Evolutionary conservation across 2,113 vertebrate species (phyloP).

Genomic region (Callorhinus ursinus): DNA sequence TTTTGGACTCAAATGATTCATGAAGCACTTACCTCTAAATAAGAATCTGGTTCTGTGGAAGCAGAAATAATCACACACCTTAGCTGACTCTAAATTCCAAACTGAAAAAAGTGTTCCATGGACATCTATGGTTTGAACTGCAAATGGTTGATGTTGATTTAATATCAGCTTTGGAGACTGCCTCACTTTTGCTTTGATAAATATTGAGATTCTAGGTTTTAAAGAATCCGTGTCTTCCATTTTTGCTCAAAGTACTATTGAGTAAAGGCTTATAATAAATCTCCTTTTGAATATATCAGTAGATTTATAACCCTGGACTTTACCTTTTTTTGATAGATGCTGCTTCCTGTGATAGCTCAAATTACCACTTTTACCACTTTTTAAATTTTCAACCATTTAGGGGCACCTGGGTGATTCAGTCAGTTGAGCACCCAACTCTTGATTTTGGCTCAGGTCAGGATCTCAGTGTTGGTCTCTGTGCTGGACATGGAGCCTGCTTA

Average conservation of each 20-base stretch:
- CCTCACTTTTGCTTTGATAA: slow-evolving; percentile 38
- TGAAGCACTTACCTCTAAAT: neutral
- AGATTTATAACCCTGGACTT: neutral
- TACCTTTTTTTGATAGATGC: neutral
- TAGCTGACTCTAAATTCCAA: slow-evolving; percentile 3
- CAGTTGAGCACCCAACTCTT: neutral
- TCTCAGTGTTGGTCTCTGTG: neutral
- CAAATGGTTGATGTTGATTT: neutral
- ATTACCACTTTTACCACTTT: neutral
- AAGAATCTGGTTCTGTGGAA: neutral
- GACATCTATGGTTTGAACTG: neutral
- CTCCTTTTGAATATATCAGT: neutral
- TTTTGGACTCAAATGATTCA: neutral
- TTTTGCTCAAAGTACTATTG: neutral
- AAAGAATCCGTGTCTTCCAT: neutral
- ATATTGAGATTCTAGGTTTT: neutral
- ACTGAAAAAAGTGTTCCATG: neutral
- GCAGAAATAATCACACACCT: neutral
- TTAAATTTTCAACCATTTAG: neutral
- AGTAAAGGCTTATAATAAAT: neutral
- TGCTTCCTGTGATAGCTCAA: neutral
- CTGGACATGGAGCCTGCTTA: neutral
- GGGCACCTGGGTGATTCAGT: neutral
- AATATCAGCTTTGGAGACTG: neutral
- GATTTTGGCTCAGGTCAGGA: neutral